Evolutionary conservation across 2,797 vertebrate genomes (phyloP).

Genomic region (Mionectes olivaceus): DNA sequence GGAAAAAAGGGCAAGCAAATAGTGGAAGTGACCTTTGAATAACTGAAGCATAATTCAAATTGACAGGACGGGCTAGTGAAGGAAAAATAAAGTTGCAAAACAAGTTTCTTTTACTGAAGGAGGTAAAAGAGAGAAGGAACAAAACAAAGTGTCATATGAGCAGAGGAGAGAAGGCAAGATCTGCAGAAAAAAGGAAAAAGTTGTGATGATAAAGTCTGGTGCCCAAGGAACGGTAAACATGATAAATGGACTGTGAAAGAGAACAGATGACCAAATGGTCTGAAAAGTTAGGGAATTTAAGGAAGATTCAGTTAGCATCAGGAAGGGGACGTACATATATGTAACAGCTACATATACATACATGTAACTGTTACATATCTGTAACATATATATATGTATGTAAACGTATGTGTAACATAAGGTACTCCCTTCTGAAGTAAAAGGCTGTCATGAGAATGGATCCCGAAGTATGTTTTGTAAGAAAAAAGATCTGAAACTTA

Average conservation of each 20-base stretch:
- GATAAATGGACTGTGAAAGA: neutral
- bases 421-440: neutral
- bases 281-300: neutral
- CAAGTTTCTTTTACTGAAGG: neutral
- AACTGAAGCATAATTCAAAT: neutral
- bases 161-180: neutral
- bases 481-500: neutral
- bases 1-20: neutral
- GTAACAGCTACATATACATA: neutral
- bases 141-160: neutral
- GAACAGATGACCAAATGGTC: neutral
- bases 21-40: neutral
- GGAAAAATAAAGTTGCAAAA: neutral
- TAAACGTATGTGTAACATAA: neutral
- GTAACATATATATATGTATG: neutral
- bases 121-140: neutral
- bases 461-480: neutral
- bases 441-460: neutral
- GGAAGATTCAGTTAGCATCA: neutral
- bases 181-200: neutral
- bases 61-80: neutral
- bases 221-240: neutral
- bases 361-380: neutral
- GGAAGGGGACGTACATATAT: neutral
- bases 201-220: neutral